These are phyloP conservation scores for Cotesia vestalis DNA, from an alignment of 1,140 invertebrate species.

Conservation along the genomic window DNA sequence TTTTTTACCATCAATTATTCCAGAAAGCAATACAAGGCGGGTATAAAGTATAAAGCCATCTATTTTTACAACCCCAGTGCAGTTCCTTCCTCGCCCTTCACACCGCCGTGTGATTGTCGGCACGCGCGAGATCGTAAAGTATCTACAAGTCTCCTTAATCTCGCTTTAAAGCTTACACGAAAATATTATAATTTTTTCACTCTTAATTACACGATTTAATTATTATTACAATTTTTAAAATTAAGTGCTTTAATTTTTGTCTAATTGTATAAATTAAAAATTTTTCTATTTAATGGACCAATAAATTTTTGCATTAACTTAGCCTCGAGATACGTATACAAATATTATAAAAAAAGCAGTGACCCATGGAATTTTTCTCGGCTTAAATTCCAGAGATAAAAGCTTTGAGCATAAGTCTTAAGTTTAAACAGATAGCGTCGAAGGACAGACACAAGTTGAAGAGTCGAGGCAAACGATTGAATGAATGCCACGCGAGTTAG, in stretches of 20 bases:
- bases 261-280: too few species aligned
- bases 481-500: constrained; percentile 66
- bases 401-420: constrained; percentile 7
- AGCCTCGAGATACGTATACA: too few species aligned
- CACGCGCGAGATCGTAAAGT: constrained; percentile 5
- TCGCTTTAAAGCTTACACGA: background rate
- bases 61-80: constrained; percentile 25
- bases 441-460: constrained; percentile 28
- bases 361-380: background rate
- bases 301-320: background rate
- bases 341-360: background rate
- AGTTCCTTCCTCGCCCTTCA: constrained; percentile 21
- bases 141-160: background rate
- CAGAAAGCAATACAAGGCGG: background rate
- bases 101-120: constrained; percentile 10
- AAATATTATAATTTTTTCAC: too few species aligned
- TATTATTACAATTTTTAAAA: too few species aligned
- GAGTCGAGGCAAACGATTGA: constrained; percentile 49
- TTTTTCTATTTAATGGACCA: background rate
- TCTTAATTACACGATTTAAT: too few species aligned
- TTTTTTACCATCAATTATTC: constrained; percentile 7
- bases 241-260: too few species aligned
- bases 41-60: background rate
- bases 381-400: constrained; percentile 15
- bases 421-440: background rate